Evolutionary conservation across 2,888 invertebrate species (phyloP), one percentile per base, ranked within the genome.

Genomic region (Philhelius pedissequus): DNA sequence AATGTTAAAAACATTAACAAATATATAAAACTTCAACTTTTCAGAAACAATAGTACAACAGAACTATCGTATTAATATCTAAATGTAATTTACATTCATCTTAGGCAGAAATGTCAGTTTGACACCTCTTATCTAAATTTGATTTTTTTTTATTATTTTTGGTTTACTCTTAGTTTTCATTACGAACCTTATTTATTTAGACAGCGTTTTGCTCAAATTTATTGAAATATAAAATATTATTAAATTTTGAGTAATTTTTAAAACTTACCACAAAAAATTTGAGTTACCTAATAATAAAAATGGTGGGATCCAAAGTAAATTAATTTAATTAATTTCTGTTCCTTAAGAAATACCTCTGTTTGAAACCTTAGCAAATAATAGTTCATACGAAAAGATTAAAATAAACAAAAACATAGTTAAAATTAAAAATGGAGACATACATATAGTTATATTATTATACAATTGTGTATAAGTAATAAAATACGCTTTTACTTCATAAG

Each of bases 401-500:
- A 22, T 40, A 54, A 66, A 54, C 3, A 50, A 62, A 45, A 54
- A 64, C 0, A 20, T 52, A 71, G 54, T 68, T 62, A 77, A 78
- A 78, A 62, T 68, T 73, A 56, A 73, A 60, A 74, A 75, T 68
- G 40, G 20, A 66, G 20, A 60, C 15, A 66, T 60, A 80, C 38
- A 66, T 40, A 52, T 74, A 82, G 71, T 76, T 73, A 82, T 79
- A 86, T 64, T 81, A 81, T 82, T 81, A 81, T 81, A 86, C 66
- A 78, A 54, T 66, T 77, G 54, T 88, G 89, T 89, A 75, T 90
- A 90, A 90, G 90, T 90, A 91, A 90, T 89, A 89, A 86, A 90
- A 91, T 91, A 91, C 91, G 91, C 91, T 91, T 91, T 89, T 91
- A 91, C 90, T 88, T 88, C 83, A 83, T 91, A 91, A 91, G 84